Evolutionary conservation across 2,797 vertebrate species (phyloP), one percentile per base, ranked within the genome.

Genomic region (Coilia nasus): DNA sequence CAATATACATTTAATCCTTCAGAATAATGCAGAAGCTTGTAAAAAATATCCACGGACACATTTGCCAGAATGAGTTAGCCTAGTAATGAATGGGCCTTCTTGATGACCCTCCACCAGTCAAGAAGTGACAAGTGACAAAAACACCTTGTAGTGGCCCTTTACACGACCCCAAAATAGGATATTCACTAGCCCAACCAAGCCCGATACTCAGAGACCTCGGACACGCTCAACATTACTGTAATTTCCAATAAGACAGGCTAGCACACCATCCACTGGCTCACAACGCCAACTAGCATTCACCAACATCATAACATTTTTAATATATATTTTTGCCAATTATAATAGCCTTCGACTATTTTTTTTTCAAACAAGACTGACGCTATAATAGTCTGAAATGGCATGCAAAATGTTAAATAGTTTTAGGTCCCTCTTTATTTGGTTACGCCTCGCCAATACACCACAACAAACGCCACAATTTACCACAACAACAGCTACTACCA

Each of bases 41-140:
- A 10, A 67, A 35, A 64, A 71, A 0, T 71, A 3, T 31, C 0
- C 31, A 35, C 3, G 46, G 46, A 10, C 67, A 17, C 31, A 75
- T 35, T 3, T 41, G 28, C 31, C 15, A 75, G 31, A 35, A 14
- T 17, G 28, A 75, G 67, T 28, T 75, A 67, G 5, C 28, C 17
- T 41, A 67, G 11, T 67, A 41, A 75, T 75, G 67, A 75, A 75
- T 75, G 35, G 15, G 14, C 31, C 67, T 41, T 75, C 31, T 75
- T 75, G 31, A 75, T 28, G 31, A 75, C n/a, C 31, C 21, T 5
- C 67, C 67, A 75, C 14, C 67, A 41, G 67, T 35, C 67, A 41
- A 75, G 67, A 17, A 15, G 28, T 75, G 67, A 75, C 31, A 75
- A 41, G 67, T 75, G 67, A 75, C 67, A 75, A 41, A 28, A 28